Conservation (phyloP, 2,888 invertebrate species). For the Cryptus armator region DNA sequence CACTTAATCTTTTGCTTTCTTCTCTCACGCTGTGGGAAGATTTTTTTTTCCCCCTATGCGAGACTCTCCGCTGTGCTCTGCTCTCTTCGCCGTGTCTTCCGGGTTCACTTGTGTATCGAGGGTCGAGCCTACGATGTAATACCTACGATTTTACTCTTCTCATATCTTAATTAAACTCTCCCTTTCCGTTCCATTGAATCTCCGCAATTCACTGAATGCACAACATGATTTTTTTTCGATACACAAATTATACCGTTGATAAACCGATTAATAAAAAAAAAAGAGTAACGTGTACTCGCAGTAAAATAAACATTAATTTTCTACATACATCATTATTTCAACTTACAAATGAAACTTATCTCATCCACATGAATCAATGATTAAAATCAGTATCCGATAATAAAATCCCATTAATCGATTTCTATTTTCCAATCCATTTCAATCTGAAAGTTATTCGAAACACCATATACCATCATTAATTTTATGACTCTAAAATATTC, state of each 20-base stretch:
- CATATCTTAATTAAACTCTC: conserved; percentile 58
- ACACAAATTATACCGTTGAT: background rate
- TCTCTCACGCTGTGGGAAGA: conserved; percentile 49
- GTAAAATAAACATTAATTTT: background rate
- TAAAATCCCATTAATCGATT: background rate
- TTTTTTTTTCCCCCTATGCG: conserved; percentile 35
- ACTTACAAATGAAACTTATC: too few relatives aligned
- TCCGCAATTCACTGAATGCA: conserved; percentile 27
- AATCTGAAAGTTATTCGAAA: background rate
- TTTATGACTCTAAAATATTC: background rate
- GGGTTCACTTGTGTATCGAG: conserved; percentile 20
- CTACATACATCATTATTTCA: too few relatives aligned
- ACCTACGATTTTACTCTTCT: conserved; percentile 52
- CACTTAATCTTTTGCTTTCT: conserved; percentile 80
- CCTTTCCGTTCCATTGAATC: conserved; percentile 56
- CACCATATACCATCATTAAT: background rate
- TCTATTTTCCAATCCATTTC: background rate
- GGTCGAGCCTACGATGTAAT: conserved; percentile 52
- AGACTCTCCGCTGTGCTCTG: conserved; percentile 1
- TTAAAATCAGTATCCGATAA: background rate
- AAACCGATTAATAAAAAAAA: background rate
- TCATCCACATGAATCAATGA: background rate
- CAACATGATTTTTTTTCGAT: background rate
- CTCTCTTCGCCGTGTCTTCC: conserved; percentile 9
- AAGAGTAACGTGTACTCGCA: background rate